A percentile compares a stretch with the other conserved stretches of the same genome.
phyloP scores from a whole-genome alignment of 2,797 vertebrate species.

The Neosalanx taihuensis region DNA sequence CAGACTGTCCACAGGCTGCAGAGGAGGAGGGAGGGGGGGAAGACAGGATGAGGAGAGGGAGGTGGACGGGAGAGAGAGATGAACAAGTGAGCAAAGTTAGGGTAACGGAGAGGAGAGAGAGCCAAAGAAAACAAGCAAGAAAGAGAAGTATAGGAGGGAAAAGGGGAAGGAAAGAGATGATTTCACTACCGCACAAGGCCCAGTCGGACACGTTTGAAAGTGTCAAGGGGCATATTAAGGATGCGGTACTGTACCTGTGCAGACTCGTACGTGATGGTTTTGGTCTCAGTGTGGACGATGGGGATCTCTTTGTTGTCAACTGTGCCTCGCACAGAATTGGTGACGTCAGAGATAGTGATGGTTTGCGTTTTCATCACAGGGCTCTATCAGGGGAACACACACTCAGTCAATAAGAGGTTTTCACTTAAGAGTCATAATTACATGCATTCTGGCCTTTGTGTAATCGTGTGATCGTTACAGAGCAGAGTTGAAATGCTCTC shows the following conservation, averaged over 20 bases:
- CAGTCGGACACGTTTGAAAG: neutral
- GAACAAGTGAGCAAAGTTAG: neutral
- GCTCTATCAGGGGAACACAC: constrained; percentile 71
- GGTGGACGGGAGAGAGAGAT: constrained; percentile 50
- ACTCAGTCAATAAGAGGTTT: constrained; percentile 25
- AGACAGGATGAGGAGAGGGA: neutral
- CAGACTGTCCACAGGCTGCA: constrained; percentile 79
- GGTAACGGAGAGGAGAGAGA: constrained; percentile 1
- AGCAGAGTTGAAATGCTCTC: neutral
- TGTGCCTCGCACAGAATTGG: constrained; percentile 80
- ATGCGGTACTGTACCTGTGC: constrained; percentile 79
- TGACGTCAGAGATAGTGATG: constrained; percentile 91
- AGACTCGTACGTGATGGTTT: constrained; percentile 97
- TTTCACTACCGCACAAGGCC: constrained; percentile 33
- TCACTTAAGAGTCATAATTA: neutral
- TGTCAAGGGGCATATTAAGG: neutral
- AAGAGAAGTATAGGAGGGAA: neutral
- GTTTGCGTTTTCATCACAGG: constrained; percentile 93
- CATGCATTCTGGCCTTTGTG: neutral
- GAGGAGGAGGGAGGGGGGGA: constrained; percentile 9
- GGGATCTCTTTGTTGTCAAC: constrained; percentile 90
- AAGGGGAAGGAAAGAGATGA: constrained; percentile 43
- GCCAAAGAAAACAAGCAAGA: neutral
- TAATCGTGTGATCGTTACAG: neutral
- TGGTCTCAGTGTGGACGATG: constrained; percentile 96